A percentile compares a stretch with the other conserved stretches of the same genome.
These are phyloP conservation scores for Acrocera orbiculus DNA, from an alignment of 2,888 invertebrate species.

Conservation along the genomic window DNA sequence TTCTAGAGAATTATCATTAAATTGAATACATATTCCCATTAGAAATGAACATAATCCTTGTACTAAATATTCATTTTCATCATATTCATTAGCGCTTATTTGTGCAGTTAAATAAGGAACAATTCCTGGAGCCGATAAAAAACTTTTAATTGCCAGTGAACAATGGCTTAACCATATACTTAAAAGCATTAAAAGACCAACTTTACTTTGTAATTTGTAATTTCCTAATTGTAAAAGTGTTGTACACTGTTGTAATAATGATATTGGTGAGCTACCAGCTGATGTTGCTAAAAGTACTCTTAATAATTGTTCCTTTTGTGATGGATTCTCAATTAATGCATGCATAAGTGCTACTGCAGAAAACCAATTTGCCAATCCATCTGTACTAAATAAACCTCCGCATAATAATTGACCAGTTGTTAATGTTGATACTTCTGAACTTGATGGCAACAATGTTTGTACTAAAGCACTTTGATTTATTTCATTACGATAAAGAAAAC, in stretches of 20 bases:
- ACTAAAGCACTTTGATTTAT: conserved; percentile 74
- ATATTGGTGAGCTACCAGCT: conserved; percentile 67
- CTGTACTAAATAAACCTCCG: conserved; percentile 76
- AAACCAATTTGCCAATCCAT: conserved; percentile 88
- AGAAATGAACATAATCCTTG: conserved; percentile 83
- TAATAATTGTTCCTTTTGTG: conserved; percentile 76
- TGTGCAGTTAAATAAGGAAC: conserved; percentile 73
- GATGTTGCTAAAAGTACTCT: conserved; percentile 79
- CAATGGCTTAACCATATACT: conserved; percentile 78
- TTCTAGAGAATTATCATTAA: conserved; percentile 65
- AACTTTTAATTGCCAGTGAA: conserved; percentile 61
- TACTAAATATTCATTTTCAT: conserved; percentile 75
- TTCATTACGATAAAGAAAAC: conserved; percentile 86
- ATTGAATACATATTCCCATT: conserved; percentile 79
- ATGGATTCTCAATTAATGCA: conserved; percentile 66
- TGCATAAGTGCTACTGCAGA: conserved; percentile 83
- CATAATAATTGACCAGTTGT: conserved; percentile 82
- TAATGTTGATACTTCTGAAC: conserved; percentile 51
- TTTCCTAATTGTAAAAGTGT: conserved; percentile 62
- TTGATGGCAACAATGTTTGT: conserved; percentile 79
- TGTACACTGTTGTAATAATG: conserved; percentile 77
- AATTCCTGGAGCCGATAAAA: conserved; percentile 61
- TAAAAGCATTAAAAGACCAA: conserved; percentile 81
- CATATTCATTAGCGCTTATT: conserved; percentile 67
- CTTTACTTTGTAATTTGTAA: conserved; percentile 48